Conservation (phyloP, 2,797 vertebrate genomes). For the Setipinna tenuifilis region DNA sequence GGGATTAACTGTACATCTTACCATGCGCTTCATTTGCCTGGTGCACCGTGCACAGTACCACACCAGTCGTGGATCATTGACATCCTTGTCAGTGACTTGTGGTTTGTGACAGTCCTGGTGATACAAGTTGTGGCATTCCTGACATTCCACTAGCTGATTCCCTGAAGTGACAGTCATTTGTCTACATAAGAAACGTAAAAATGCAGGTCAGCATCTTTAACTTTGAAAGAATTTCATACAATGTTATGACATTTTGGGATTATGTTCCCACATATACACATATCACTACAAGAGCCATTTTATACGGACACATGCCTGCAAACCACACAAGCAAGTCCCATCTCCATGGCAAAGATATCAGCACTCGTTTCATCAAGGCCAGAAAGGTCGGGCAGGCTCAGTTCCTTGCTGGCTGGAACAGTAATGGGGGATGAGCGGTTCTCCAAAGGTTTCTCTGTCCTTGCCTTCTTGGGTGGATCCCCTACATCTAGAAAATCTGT, state of each 20-base stretch:
- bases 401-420: slow-evolving; percentile 88
- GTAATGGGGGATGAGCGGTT: slow-evolving; percentile 88
- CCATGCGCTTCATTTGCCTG: slow-evolving; percentile 98
- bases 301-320: slow-evolving; percentile 80
- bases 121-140: slow-evolving; percentile 98
- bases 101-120: slow-evolving; percentile 99
- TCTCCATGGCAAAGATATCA: slow-evolving; percentile 98
- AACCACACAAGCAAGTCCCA: slow-evolving; percentile 96
- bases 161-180: slow-evolving; percentile 97
- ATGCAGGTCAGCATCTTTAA: background rate
- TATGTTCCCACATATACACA: background rate
- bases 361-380: slow-evolving; percentile 96
- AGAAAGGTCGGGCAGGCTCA: slow-evolving; percentile 85
- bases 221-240: background rate
- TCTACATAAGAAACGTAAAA: slow-evolving; percentile 63
- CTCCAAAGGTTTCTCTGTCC: slow-evolving; percentile 86
- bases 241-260: background rate
- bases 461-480: slow-evolving; percentile 90
- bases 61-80: slow-evolving; percentile 94
- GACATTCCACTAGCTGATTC: slow-evolving; percentile 97
- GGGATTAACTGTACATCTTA: slow-evolving; percentile 72
- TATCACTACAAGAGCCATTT: background rate
- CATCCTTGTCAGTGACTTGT: slow-evolving; percentile 97
- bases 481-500: slow-evolving; percentile 77
- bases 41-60: slow-evolving; percentile 98